Conservation (phyloP, 2,797 vertebrate genomes). For the Lutra lutra region DNA sequence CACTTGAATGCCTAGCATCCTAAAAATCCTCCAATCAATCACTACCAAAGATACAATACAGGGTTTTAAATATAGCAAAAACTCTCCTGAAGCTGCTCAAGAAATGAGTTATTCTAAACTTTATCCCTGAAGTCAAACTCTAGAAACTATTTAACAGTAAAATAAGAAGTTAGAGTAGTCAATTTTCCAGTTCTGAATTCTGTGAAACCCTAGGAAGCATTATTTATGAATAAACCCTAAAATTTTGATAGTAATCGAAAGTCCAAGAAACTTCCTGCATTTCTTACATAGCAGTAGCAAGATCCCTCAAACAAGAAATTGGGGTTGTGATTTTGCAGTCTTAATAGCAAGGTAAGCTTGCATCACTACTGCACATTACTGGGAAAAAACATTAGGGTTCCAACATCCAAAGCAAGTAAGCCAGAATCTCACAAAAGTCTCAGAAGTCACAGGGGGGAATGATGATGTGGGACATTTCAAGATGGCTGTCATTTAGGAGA, state of each 20-base stretch:
- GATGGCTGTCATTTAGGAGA: constrained; percentile 70
- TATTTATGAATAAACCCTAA: constrained; percentile 53
- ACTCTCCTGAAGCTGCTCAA: constrained; percentile 33
- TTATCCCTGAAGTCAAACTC: constrained; percentile 33
- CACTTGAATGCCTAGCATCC: background rate
- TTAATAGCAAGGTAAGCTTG: background rate
- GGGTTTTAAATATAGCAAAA: constrained; percentile 39
- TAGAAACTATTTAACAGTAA: constrained; percentile 52
- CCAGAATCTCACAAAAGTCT: constrained; percentile 30
- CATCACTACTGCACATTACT: background rate
- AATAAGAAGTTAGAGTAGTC: background rate
- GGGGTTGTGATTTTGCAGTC: background rate
- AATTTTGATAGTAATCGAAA: constrained; percentile 46
- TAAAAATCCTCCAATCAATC: constrained; percentile 9
- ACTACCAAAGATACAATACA: background rate
- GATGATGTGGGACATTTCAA: background rate
- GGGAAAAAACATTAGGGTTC: background rate
- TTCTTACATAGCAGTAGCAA: background rate
- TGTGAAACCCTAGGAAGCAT: background rate
- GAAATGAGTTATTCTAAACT: constrained; percentile 22
- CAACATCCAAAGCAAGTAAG: background rate
- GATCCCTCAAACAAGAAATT: background rate
- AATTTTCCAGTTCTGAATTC: constrained; percentile 41
- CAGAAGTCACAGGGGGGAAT: background rate
- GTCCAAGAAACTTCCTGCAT: constrained; percentile 9